Conservation (phyloP, 30 jellyfish, hydroid and myxozoan genomes). For the Turritopsis dohrnii region DNA sequence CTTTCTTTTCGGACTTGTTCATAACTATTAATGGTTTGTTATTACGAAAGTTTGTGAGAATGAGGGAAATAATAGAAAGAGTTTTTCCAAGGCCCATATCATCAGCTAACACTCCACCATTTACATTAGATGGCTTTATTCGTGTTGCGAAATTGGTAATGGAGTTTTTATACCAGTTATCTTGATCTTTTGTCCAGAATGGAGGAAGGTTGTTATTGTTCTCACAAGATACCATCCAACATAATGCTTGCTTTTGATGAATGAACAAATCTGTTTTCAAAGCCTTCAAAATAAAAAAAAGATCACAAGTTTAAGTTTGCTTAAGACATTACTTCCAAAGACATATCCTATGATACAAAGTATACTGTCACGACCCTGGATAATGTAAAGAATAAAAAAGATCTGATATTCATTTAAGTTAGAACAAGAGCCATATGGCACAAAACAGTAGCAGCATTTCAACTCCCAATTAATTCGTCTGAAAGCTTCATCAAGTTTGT, state of each 20-base stretch:
- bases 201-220: constrained; percentile 55
- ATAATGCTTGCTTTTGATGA: constrained; percentile 69
- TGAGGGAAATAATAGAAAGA: constrained; percentile 48
- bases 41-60: constrained; percentile 51
- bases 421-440: too few relatives aligned
- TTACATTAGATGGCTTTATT: constrained; percentile 40
- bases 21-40: constrained; percentile 41
- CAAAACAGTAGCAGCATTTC: too few relatives aligned
- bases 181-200: constrained; percentile 48
- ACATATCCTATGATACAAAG: too few relatives aligned
- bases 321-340: too few relatives aligned
- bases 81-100: constrained; percentile 84
- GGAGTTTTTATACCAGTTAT: constrained; percentile 33
- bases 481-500: too few relatives aligned
- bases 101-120: constrained; percentile 71
- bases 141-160: constrained; percentile 41
- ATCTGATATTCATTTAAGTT: too few relatives aligned
- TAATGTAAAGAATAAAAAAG: too few relatives aligned
- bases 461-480: too few relatives aligned
- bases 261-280: constrained; percentile 37
- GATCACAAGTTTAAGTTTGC: background rate
- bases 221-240: constrained; percentile 74
- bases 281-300: constrained; percentile 22
- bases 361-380: too few relatives aligned
- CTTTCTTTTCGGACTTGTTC: constrained; percentile 3